Base-by-base conservation (phyloP, 2,797 vertebrate genomes). In the Crocodylus rhombifer region DNA sequence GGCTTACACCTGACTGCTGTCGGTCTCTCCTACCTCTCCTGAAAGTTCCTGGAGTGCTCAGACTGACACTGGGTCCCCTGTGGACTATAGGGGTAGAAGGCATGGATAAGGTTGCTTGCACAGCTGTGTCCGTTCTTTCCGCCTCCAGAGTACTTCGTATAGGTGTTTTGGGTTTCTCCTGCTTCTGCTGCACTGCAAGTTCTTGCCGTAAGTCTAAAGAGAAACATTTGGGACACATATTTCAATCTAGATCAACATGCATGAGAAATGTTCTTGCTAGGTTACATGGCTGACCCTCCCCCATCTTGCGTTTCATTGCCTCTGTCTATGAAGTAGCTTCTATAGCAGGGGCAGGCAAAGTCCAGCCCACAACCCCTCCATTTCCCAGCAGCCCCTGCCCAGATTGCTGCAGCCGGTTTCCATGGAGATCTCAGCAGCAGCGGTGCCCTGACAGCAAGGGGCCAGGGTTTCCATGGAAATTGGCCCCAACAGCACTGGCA, bases 101-200 rank as follows among this genome's bases (percentile, higher is more conserved):
- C 57, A 98, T 94, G 0, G 97, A 97, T 5, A 98, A 89, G 0
- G 98, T 97, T 7, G 98, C 97, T 67, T 98, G 98, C 1, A 97
- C 95, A 1, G 98, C 98, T 4, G 89, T 97, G 88, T 99, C 99
- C 6, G 95, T 92, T 88, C 97, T 98, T 30, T 99, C 98, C 0
- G 92, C 23, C 69, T 98, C 98, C 95, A 96, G 57, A 0, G 90
- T n/a, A 25, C 78, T 17, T 74, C 42, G 95, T 81, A 92, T 56
- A 0, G 96, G 93, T 4, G 97, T 96, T 96, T 98, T 97, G 51
- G 97, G 97, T 21, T 98, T 98, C 84, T 99, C 99, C 93, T 99
- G 98, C 82, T 99, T 99, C 95, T 99, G 99, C 89, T 99, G 99
- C 36, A 99, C 99, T 1, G 98, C 99, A 97, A 99, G 96, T 95